Evolutionary conservation across 2,888 invertebrate species (phyloP).

Genomic region (Cecidostiba fungosa): DNA sequence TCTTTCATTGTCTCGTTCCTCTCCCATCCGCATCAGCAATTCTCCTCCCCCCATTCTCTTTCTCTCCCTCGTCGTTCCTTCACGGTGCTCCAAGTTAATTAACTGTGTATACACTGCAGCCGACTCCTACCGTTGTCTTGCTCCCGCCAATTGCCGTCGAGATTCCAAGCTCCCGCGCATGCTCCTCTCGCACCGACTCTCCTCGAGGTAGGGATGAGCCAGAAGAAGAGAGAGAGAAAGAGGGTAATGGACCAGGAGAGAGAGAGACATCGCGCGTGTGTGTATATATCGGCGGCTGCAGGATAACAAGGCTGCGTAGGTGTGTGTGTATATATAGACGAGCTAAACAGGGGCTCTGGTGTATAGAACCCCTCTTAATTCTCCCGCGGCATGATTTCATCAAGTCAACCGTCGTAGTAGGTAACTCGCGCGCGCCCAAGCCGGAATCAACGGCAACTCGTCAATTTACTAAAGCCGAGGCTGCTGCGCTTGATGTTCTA

Average conservation of each 20-base stretch:
- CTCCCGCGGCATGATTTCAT: slow-evolving; percentile 77
- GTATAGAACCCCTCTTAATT: slow-evolving; percentile 71
- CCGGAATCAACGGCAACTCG: slow-evolving; percentile 68
- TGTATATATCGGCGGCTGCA: neutral
- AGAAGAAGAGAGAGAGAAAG: slow-evolving; percentile 15
- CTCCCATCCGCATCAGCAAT: slow-evolving; percentile 60
- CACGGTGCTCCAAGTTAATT: slow-evolving; percentile 77
- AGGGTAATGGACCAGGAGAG: slow-evolving; percentile 9
- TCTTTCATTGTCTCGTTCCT: slow-evolving; percentile 60
- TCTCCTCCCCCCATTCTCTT: neutral
- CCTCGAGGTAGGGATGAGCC: neutral
- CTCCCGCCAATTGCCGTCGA: slow-evolving; percentile 77
- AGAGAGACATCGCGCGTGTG: neutral
- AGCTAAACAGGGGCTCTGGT: neutral
- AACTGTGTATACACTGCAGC: slow-evolving; percentile 79
- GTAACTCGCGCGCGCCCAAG: slow-evolving; percentile 57
- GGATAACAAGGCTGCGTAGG: slow-evolving; percentile 5
- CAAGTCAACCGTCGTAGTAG: slow-evolving; percentile 74
- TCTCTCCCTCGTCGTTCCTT: slow-evolving; percentile 64
- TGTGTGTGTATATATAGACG: neutral
- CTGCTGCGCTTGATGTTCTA: slow-evolving; percentile 49
- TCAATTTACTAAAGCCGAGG: slow-evolving; percentile 67
- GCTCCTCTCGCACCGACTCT: slow-evolving; percentile 55
- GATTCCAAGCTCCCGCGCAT: slow-evolving; percentile 63
- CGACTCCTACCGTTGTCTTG: slow-evolving; percentile 78